Conservation (phyloP, 2,888 invertebrate species). For the Drosophila phalerata region DNA sequence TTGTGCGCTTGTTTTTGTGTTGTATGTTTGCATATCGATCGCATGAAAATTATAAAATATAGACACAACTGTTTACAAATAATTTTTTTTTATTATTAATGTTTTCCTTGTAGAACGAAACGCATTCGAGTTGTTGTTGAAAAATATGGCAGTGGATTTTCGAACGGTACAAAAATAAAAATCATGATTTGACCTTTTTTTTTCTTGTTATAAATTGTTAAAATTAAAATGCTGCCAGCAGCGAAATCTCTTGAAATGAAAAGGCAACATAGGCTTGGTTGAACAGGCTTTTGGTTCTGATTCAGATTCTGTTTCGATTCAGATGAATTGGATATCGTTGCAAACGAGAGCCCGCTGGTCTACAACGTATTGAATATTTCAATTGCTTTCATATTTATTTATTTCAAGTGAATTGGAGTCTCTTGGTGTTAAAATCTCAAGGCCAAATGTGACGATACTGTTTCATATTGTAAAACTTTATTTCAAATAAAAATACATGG, state of each 20-base stretch:
- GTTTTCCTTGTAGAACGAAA: constrained; percentile 37
- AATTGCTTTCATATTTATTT: constrained; percentile 12
- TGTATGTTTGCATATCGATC: constrained; percentile 21
- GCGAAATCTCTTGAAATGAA: constrained; percentile 57
- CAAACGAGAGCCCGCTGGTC: constrained; percentile 71
- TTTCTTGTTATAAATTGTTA: constrained; percentile 18
- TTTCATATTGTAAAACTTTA: constrained; percentile 77
- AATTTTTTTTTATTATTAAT: neutral
- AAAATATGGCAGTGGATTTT: constrained; percentile 70
- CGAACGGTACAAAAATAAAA: constrained; percentile 65
- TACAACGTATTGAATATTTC: constrained; percentile 45
- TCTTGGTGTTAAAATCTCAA: constrained; percentile 36
- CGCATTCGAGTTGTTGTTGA: constrained; percentile 39
- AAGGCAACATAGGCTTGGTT: constrained; percentile 42
- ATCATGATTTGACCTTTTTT: constrained; percentile 29
- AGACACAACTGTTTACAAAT: neutral
- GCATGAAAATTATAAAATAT: constrained; percentile 40
- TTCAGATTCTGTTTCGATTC: constrained; percentile 24
- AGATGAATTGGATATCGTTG: constrained; percentile 43
- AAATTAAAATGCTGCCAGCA: constrained; percentile 70
- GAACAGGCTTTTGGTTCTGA: constrained; percentile 23
- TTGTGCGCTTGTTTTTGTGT: constrained; percentile 25
- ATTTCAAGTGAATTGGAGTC: constrained; percentile 17
- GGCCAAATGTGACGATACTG: constrained; percentile 48
- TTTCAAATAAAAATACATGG: constrained; percentile 77